These are phyloP conservation scores for Tenthredo distinguenda DNA, from an alignment of 2,888 invertebrate genomes.

Conservation along the genomic window DNA sequence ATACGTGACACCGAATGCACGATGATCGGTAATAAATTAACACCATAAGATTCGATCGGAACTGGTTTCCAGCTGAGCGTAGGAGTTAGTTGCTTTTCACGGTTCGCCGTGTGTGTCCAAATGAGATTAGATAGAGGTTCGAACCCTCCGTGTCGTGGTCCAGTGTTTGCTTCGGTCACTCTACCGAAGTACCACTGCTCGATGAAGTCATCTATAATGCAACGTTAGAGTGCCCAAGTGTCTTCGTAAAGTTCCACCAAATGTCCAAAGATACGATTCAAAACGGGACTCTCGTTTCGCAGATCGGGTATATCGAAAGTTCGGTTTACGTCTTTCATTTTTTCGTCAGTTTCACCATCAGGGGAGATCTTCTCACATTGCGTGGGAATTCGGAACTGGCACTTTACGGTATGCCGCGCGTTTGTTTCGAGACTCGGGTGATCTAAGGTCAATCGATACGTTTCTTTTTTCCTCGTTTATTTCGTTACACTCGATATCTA, in stretches of 20 bases:
- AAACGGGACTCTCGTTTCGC: neutral
- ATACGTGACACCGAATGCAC: neutral
- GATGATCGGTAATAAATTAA: slow-evolving; percentile 43
- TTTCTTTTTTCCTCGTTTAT: neutral
- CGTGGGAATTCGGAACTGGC: slow-evolving; percentile 31
- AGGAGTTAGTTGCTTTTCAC: slow-evolving; percentile 32
- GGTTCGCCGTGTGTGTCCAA: slow-evolving; percentile 40
- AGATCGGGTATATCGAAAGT: neutral
- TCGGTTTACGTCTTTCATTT: neutral
- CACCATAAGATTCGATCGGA: slow-evolving; percentile 24
- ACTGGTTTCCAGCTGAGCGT: slow-evolving; percentile 29
- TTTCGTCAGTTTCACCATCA: neutral
- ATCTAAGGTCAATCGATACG: neutral
- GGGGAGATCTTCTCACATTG: slow-evolving; percentile 20
- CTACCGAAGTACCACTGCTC: neutral
- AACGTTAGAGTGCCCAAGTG: neutral
- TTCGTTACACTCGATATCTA: neutral
- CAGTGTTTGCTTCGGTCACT: neutral
- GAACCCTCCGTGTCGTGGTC: slow-evolving; percentile 3
- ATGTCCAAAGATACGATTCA: neutral
- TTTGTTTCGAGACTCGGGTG: neutral
- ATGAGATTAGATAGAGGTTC: slow-evolving; percentile 44
- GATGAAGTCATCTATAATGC: neutral
- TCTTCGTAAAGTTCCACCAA: neutral
- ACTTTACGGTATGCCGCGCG: neutral